Evolutionary conservation across 1,140 invertebrate genomes (phyloP).

Genomic region (Leptinotarsa undecemlineata): DNA sequence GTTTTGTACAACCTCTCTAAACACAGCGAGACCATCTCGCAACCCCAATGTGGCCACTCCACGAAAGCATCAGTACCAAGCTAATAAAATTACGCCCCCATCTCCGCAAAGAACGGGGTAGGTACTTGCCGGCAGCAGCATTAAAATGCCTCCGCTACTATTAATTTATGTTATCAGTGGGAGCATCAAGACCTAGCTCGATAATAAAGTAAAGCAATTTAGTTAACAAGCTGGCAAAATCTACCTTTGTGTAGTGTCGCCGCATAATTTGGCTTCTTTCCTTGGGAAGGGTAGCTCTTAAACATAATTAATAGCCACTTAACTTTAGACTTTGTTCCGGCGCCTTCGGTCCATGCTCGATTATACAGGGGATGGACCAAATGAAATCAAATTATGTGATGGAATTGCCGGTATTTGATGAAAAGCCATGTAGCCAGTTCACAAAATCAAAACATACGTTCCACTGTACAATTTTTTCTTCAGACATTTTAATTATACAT

Average conservation of each 20-base stretch:
- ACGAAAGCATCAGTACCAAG: background rate
- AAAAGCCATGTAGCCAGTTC: no score
- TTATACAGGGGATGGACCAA: background rate
- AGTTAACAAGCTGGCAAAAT: conserved; percentile 31
- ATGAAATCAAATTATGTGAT: background rate
- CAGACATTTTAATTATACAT: no score
- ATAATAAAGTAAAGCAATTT: conserved; percentile 31
- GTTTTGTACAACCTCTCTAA: no score
- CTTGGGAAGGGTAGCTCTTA: conserved; percentile 21
- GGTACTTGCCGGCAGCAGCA: background rate
- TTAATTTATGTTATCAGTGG: conserved; percentile 30
- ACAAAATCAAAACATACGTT: no score
- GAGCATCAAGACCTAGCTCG: conserved; percentile 24
- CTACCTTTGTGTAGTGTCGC: conserved; percentile 29
- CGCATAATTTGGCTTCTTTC: conserved; percentile 27
- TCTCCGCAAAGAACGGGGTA: background rate
- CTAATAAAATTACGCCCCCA: conserved; percentile 7
- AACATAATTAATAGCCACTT: conserved; percentile 28
- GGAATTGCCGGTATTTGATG: no score
- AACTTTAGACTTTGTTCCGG: conserved; percentile 21
- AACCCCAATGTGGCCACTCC: no score
- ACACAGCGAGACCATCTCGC: no score
- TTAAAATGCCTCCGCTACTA: conserved; percentile 25
- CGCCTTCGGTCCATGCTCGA: conserved; percentile 8
- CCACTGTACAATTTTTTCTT: no score